These are phyloP conservation scores for Hucho hucho DNA, from an alignment of 2,113 vertebrate genomes.

Conservation along the genomic window DNA sequence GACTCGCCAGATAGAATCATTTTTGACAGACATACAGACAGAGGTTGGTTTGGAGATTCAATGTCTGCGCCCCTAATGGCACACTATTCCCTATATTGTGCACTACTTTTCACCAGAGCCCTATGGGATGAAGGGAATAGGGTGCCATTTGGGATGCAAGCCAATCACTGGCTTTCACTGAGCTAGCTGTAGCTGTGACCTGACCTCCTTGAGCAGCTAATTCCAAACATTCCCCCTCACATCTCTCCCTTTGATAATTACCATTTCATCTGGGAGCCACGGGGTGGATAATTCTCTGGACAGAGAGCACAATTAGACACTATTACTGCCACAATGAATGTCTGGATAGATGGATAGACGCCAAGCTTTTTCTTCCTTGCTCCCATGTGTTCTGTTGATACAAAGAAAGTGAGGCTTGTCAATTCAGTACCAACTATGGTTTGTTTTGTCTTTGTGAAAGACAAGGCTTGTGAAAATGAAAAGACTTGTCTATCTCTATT, in stretches of 20 bases:
- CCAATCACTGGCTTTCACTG: neutral
- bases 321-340: constrained; percentile 44
- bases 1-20: neutral
- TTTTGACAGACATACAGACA: neutral
- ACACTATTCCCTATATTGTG: no score
- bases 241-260: constrained; percentile 60
- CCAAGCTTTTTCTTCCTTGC: neutral
- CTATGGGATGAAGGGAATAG: no score
- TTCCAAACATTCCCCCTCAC: constrained; percentile 37
- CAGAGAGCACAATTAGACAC: constrained; percentile 55
- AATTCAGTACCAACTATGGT: neutral
- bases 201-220: constrained; percentile 44
- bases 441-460: neutral
- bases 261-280: constrained; percentile 51
- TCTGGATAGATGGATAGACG: constrained; percentile 9
- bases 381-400: neutral
- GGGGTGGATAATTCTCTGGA: constrained; percentile 53
- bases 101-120: no score
- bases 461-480: neutral
- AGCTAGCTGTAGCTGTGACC: constrained; percentile 6
- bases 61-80: no score
- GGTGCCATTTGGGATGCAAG: no score
- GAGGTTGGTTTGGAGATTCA: neutral
- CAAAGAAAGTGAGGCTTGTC: neutral
- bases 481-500: neutral